Evolutionary conservation across 2,797 vertebrate species (phyloP), one percentile per base, ranked within the genome.

Genomic region (Capromys pilorides): DNA sequence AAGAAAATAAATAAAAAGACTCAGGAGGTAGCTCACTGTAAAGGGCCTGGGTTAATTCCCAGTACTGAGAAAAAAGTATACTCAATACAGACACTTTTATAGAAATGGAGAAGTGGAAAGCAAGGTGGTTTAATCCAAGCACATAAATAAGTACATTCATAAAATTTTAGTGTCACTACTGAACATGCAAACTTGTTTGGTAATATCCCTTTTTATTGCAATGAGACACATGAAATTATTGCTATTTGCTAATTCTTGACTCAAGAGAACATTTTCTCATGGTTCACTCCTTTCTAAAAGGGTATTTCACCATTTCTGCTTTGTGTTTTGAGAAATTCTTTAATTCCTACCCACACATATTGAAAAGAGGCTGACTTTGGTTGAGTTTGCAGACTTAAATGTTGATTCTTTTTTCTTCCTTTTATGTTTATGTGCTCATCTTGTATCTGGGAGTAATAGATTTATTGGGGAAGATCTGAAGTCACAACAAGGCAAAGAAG

Each of bases 361-460:
- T 83, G 51, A 45, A 61, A 92, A 87, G 62, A 92, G 64, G n/a
- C 13, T 81, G 75, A 57, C 31, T 96, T 67, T 66, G 61, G 12
- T 13, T 73, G 79, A 62, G 13, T 85, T 91, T 69, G 8, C 19
- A 88, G 61, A 62, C 14, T 67, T n/a, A 4, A 79, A 51, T 61
- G 6, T 11, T 49, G 49, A n/a, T 57, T 92, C 49, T 80, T n/a
- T 21, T 83, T 88, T 66, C 12, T 78, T 28, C 9, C 19, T 26
- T 26, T 61, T 66, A 49, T 66, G 13, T 51, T 31, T 49, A 26
- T 80, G 1, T 24, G 49, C 49, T 31, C 3, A 39, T 84, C 49
- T 90, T 87, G 39, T 28, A 45, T 14, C 22, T 61, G n/a, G 49
- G 67, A 57, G 24, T 28, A 75, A 18, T 83, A 36, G 67, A 41